These are phyloP conservation scores for Empis livida DNA, from an alignment of 2,888 invertebrate species.

Conservation along the genomic window DNA sequence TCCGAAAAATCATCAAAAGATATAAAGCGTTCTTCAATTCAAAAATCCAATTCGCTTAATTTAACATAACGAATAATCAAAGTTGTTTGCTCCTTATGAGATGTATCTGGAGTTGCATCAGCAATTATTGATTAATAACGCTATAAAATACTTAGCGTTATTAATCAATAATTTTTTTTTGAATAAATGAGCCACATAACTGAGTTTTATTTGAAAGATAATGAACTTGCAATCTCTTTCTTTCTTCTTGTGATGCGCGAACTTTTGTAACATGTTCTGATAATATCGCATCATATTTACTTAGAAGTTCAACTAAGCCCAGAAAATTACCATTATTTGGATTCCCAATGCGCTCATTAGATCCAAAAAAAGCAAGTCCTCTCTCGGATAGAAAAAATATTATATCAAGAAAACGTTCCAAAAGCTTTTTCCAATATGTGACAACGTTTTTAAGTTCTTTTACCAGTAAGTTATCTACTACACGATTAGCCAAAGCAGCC, in stretches of 20 bases:
- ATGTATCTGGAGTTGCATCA: neutral
- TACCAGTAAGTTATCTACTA: too few species aligned
- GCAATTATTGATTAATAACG: neutral
- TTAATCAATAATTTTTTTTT: too few species aligned
- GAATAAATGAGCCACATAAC: neutral
- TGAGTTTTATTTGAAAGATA: neutral
- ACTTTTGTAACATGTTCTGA: neutral
- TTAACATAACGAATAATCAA: too few species aligned
- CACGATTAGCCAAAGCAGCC: too few species aligned
- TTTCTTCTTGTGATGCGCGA: neutral
- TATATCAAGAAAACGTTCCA: neutral
- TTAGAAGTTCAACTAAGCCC: neutral
- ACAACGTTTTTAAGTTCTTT: too few species aligned
- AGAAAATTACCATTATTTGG: neutral
- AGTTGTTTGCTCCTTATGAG: too few species aligned
- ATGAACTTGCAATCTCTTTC: neutral
- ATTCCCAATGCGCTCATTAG: neutral
- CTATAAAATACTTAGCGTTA: neutral
- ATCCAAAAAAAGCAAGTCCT: neutral
- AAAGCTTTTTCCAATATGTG: neutral
- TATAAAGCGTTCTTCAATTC: neutral
- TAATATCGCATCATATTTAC: neutral
- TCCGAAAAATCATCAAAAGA: neutral
- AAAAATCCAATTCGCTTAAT: neutral
- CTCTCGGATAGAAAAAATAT: neutral